Conservation (phyloP, 1,140 invertebrate genomes). For the Spodoptera frugiperda region DNA sequence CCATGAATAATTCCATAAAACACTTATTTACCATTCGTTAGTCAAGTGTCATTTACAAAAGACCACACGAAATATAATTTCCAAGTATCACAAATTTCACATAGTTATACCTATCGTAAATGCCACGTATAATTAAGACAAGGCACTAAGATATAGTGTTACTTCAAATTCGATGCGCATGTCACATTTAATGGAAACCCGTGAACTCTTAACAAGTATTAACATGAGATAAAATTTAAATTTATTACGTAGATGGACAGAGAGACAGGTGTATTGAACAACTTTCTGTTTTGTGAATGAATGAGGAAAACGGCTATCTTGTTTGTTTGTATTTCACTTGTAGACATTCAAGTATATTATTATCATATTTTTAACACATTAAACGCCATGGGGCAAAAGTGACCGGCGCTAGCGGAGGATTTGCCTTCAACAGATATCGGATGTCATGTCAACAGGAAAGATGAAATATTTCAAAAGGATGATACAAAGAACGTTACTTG, state of each 20-base stretch:
- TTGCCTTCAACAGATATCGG: too few relatives aligned
- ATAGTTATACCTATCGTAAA: constrained; percentile 10
- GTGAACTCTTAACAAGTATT: constrained; percentile 24
- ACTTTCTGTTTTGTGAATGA: constrained; percentile 9
- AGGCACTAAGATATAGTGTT: constrained; percentile 31
- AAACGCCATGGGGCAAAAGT: too few relatives aligned
- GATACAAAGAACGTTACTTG: too few relatives aligned
- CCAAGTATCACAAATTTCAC: neutral
- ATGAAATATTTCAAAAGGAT: too few relatives aligned
- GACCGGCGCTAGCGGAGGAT: too few relatives aligned
- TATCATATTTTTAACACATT: too few relatives aligned
- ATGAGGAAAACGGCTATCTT: neutral
- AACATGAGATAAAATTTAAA: constrained; percentile 2
- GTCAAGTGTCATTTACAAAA: neutral
- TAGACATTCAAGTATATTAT: too few relatives aligned
- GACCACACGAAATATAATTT: neutral
- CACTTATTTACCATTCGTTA: too few relatives aligned
- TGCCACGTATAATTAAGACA: constrained; percentile 22
- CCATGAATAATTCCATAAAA: too few relatives aligned
- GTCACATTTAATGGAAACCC: constrained; percentile 28
- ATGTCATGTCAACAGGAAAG: too few relatives aligned
- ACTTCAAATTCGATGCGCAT: constrained; percentile 35
- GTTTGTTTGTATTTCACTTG: too few relatives aligned
- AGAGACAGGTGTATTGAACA: constrained; percentile 27
- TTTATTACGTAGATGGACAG: neutral